Evolutionary conservation across 2,888 invertebrate genomes (phyloP), one percentile per base, ranked within the genome.

Genomic region (Eurois occulta): DNA sequence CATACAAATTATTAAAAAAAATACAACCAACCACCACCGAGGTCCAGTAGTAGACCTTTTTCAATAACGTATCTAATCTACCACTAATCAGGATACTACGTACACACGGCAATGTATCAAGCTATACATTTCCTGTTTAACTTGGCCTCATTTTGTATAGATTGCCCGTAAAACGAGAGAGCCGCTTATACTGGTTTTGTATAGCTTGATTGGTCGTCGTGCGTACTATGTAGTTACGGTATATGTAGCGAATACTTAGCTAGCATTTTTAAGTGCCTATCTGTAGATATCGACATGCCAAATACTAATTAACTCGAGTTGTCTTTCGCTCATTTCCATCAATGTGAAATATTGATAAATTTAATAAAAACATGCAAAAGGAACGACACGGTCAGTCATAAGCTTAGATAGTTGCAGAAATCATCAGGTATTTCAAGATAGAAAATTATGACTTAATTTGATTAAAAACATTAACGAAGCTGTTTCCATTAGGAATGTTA

Each of bases 361-460:
- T 65, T 0, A 65, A 18, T 28, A 28, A 28, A 38, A 41, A 41
- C n/a, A 18, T n/a, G 41, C 41, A 18, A 65, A 41, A 41, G 4
- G 2, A 48, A 65, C 1, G 32, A 32, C n/a, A 41, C 60, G 18
- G n/a, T 4, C 38, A 69, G 3, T 35, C 18, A 38, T 10, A 41
- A 68, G 11, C 58, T 58, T 13, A 46, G 10, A 64, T 41, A 28
- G 43, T 77, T 35, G 35, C 72, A 78, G 72, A 78, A 69, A 65
- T 52, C 18, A 72, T 70, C 28, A 55, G 16, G 32, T 64, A 64
- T 52, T 43, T 52, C 67, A 43, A 52, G 10, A 62, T 43, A 65
- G 35, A 75, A 66, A 72, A 80, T 77, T 75, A 80, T 69, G 52
- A 70, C 62, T 80, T 72, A 58, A 80, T 76, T 75, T 41, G 62